Evolutionary conservation across 2,113 vertebrate species (phyloP), one percentile per base, ranked within the genome.

Genomic region (Microcebus lehilahytsara): DNA sequence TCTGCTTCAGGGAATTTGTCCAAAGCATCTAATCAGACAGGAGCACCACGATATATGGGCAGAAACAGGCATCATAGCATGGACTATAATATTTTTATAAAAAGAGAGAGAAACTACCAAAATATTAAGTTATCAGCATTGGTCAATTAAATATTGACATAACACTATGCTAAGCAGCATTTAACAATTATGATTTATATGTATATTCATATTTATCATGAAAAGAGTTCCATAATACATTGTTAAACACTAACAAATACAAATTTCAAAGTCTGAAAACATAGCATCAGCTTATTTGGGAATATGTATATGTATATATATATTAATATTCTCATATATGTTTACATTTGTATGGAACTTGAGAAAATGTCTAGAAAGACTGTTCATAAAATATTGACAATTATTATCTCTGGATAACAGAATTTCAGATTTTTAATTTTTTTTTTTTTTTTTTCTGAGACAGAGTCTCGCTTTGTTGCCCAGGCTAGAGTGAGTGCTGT

Each of bases 1-100:
- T 91, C 42, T 89, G 64, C 37, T 51, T 94, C 51, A 46, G 56
- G 32, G 80, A 95, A 95, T 90, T 93, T 96, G n/a, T 71, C 69
- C 23, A 87, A 87, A 86, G 16, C 17, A 51, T 75, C 60, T 86
- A 69, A 58, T 92, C 27, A 74, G 40, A 86, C 42, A 96, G 77
- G 66, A 14, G 12, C 22, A 84, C 62, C 12, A 78, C 83, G n/a
- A 64, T 88, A 32, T 40, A 64, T 56, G 6, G 86, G 1, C 22
- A 85, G n/a, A 72, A 89, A 87, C 6, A 58, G 91, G 6, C 25
- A 49, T 77, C 13, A 75, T 14, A 67, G 3, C 27, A 14, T 74
- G 71, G 20, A 62, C 9, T 74, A 5, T 66, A 83, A 86, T 90
- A 32, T 71, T 64, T 27, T 58, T 27, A 27, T n/a, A 53, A 40